Evolutionary conservation across 2,888 invertebrate genomes (phyloP), one percentile per base, ranked within the genome.

Genomic region (Dasysyrphus albostriatus): DNA sequence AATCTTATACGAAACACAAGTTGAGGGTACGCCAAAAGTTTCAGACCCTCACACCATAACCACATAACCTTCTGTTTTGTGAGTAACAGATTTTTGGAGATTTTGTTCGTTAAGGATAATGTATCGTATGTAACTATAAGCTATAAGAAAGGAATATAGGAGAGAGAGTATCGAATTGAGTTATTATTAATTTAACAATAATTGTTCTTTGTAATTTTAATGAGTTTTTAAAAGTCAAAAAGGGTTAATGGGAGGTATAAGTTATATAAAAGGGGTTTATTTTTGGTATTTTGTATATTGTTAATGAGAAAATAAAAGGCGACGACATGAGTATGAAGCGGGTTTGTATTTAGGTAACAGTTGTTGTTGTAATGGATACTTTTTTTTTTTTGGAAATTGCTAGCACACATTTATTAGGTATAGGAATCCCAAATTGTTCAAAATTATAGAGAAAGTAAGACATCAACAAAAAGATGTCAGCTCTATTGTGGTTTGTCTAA

Each of bases 141-240:
- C 6, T 32, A 32, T 5, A 24, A 2, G 24, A 3, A 24, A 24
- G 1, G 44, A 44, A 47, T 24, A 4, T 44, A 58, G 16, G 12
- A 8, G 10, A 32, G 10, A 10, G 69, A 54, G 51, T 78, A 69
- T 63, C 51, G 42, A 81, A 61, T 77, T 63, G 70, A 73, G 65
- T 87, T 83, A 39, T 83, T 87, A 79, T 83, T 87, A 87, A 87
- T 87, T 87, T 72, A 75, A 79, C 78, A 87, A 75, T 78, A 87
- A 87, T 87, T 83, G 87, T 79, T 63, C 78, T 67, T 65, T 75
- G 63, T 58, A 61, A 54, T 74, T 87, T 78, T 83, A 87, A 87
- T 75, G 87, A 87, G 83, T 75, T 75, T 87, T 83, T 87, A 56
- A 87, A 63, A 75, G 70, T 76, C 75, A 47, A 73, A n/a, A 58